phyloP scores from a whole-genome alignment of 1,140 invertebrate genomes.

The Prorops nasuta region DNA sequence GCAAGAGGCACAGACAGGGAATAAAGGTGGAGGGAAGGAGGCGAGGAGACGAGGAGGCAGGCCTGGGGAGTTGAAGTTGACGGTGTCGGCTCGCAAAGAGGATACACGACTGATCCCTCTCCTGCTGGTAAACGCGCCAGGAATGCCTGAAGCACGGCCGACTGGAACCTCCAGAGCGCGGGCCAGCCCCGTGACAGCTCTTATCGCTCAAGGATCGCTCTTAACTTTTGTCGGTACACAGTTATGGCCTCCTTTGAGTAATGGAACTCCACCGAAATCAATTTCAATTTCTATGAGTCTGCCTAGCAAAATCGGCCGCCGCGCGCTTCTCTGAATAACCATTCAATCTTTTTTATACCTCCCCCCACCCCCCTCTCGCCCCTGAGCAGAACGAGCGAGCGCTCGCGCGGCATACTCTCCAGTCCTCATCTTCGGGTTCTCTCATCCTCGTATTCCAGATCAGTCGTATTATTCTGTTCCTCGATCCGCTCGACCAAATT shows the following conservation, averaged over 20 bases:
- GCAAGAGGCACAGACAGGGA: neutral
- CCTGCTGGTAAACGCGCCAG: slow-evolving; percentile 42
- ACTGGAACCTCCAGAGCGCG: slow-evolving; percentile 23
- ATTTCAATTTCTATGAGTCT: slow-evolving; percentile 40
- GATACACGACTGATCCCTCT: slow-evolving; percentile 27
- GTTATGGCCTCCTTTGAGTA: slow-evolving; percentile 36
- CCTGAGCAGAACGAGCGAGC: too few relatives aligned
- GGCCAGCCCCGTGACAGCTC: slow-evolving; percentile 20
- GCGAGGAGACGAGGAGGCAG: slow-evolving; percentile 10
- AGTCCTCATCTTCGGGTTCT: too few relatives aligned
- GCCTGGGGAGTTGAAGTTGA: too few relatives aligned
- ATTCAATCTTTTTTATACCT: neutral
- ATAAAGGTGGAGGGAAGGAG: slow-evolving; percentile 1
- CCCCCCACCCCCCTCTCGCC: too few relatives aligned
- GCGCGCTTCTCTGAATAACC: slow-evolving; percentile 8
- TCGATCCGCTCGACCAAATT: too few relatives aligned
- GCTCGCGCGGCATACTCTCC: too few relatives aligned
- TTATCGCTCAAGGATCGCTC: slow-evolving; percentile 42
- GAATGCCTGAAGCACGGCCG: slow-evolving; percentile 36
- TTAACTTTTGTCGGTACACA: slow-evolving; percentile 44
- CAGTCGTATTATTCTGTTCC: too few relatives aligned
- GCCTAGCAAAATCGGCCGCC: too few relatives aligned
- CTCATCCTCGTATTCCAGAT: too few relatives aligned
- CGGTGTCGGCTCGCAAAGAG: neutral
- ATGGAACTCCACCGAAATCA: slow-evolving; percentile 47